Percentiles rank a stretch among this genome's conserved stretches.
These are phyloP conservation scores for Caenorhabditis macrosperma DNA, from an alignment of 2,888 invertebrate species.

Conservation along the genomic window DNA sequence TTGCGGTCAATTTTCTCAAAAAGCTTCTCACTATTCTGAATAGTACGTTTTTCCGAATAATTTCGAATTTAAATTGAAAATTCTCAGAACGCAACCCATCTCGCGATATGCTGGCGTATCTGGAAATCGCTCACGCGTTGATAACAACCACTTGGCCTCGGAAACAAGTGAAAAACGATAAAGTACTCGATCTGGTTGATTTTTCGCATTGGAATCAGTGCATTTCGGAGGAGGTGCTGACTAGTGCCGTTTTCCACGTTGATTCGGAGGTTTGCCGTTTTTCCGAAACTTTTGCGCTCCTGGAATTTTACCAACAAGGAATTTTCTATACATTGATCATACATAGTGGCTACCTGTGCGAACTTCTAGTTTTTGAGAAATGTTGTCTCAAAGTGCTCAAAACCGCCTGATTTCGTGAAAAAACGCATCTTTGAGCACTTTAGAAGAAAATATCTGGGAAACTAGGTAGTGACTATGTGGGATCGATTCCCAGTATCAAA, in stretches of 20 bases:
- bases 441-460: too few relatives aligned
- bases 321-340: too few relatives aligned
- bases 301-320: too few relatives aligned
- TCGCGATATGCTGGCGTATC: constrained; percentile 12
- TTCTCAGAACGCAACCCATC: constrained; percentile 8
- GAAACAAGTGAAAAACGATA: constrained; percentile 8
- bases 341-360: too few relatives aligned
- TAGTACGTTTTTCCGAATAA: not conserved
- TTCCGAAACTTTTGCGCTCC: too few relatives aligned
- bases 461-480: too few relatives aligned
- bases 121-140: constrained; percentile 47
- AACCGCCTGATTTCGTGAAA: too few relatives aligned
- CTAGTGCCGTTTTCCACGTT: constrained; percentile 35
- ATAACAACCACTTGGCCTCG: constrained; percentile 31
- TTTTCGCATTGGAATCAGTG: constrained; percentile 51
- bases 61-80: not conserved
- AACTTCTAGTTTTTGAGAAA: too few relatives aligned
- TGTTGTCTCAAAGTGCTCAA: too few relatives aligned
- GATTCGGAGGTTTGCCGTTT: constrained; percentile 30
- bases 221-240: constrained; percentile 8
- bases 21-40: not conserved
- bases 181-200: constrained; percentile 11
- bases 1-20: constrained; percentile 33
- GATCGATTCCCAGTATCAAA: too few relatives aligned
- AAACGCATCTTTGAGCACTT: too few relatives aligned